phyloP scores from a whole-genome alignment of 2,113 vertebrate genomes.

The Ochotona princeps region DNA sequence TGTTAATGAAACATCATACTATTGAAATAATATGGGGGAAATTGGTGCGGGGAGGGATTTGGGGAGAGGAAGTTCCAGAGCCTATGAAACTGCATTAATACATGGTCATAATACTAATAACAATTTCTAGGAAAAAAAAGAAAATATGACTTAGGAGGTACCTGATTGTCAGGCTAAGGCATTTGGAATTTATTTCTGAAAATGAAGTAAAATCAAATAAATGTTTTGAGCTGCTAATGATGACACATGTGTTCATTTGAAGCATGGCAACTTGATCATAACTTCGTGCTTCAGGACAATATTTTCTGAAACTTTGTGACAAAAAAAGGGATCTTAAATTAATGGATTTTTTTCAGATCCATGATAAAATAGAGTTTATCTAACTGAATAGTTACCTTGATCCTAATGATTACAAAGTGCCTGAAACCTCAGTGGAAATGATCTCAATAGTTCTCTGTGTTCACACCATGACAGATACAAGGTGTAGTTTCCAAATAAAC shows the following conservation, averaged over 20 bases:
- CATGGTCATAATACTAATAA: neutral
- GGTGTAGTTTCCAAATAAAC: neutral
- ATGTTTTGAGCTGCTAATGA: neutral
- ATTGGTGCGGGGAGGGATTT: too few species aligned
- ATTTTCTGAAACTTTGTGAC: neutral
- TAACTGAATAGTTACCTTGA: slow-evolving; percentile 7
- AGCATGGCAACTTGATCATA: neutral
- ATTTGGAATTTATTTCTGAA: neutral
- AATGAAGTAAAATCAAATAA: neutral
- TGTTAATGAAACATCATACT: too few species aligned
- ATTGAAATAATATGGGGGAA: too few species aligned
- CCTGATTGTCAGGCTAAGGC: neutral
- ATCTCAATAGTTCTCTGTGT: neutral
- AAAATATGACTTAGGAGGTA: neutral
- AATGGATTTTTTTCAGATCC: slow-evolving; percentile 27
- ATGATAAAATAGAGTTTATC: neutral
- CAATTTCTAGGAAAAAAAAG: neutral
- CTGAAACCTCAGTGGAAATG: slow-evolving; percentile 19
- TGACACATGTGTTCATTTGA: neutral
- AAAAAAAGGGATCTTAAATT: slow-evolving; percentile 1
- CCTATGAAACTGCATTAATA: too few species aligned
- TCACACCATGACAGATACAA: neutral
- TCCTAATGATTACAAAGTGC: neutral
- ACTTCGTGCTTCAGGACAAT: neutral
- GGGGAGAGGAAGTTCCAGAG: too few species aligned